Evolutionary conservation across 2,888 invertebrate species (phyloP).

Genomic region (Aleiodes leptofemur): DNA sequence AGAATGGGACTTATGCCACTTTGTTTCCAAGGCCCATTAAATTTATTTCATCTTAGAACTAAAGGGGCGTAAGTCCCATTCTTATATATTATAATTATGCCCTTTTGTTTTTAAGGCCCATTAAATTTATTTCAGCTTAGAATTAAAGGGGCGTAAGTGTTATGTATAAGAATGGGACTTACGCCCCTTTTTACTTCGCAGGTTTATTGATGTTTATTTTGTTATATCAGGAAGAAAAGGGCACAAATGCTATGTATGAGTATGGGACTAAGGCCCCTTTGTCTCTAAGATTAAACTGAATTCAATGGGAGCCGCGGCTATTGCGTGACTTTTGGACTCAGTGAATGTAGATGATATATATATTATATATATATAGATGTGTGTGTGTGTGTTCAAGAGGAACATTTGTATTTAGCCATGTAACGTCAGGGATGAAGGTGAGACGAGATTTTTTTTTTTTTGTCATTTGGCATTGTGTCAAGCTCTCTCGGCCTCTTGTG

Average conservation of each 20-base stretch:
- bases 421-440: conserved; percentile 36
- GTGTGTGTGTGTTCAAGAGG: conserved; percentile 50
- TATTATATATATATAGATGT: conserved; percentile 15
- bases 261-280: neutral
- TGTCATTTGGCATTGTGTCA: conserved; percentile 56
- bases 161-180: too few relatives aligned
- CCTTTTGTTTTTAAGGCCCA: too few relatives aligned
- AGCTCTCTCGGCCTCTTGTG: conserved; percentile 55
- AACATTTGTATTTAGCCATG: conserved; percentile 47
- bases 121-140: too few relatives aligned
- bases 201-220: too few relatives aligned
- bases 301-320: conserved; percentile 2
- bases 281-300: neutral
- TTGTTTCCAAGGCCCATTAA: too few relatives aligned
- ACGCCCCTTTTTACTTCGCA: too few relatives aligned
- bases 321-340: conserved; percentile 28
- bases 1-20: neutral
- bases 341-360: neutral
- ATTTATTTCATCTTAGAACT: too few relatives aligned
- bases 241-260: too few relatives aligned
- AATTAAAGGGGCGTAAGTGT: too few relatives aligned
- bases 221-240: too few relatives aligned
- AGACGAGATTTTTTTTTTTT: conserved; percentile 24
- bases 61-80: too few relatives aligned
- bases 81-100: neutral